Evolutionary conservation across 1,140 invertebrate genomes (phyloP).

Genomic region (Eriocheir sinensis): DNA sequence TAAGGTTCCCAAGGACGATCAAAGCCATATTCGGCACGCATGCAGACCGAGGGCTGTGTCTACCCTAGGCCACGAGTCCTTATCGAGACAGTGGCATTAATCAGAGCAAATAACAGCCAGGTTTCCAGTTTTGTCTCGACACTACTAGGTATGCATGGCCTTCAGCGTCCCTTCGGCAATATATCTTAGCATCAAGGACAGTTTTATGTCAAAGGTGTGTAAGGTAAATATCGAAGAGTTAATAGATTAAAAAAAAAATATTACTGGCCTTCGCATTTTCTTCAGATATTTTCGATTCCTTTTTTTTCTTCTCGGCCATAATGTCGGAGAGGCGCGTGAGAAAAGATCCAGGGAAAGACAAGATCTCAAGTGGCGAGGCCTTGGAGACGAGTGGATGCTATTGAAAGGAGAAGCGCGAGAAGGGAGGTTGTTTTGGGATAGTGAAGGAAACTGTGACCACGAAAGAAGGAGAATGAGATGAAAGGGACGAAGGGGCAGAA

Average conservation of each 20-base stretch:
- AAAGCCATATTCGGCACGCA: not conserved
- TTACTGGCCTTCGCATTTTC: not conserved
- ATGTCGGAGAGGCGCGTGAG: not conserved
- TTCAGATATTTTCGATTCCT: not conserved
- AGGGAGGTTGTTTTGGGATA: too few species aligned
- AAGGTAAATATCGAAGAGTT: not conserved
- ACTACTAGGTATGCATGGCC: too few species aligned
- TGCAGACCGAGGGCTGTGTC: not conserved
- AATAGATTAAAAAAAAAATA: too few species aligned
- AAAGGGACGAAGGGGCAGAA: too few species aligned
- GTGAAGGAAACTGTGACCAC: too few species aligned
- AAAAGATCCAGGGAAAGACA: too few species aligned
- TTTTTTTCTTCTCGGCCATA: not conserved
- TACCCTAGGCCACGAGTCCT: not conserved
- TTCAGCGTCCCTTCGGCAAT: not conserved
- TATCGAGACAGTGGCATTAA: not conserved
- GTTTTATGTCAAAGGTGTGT: too few species aligned
- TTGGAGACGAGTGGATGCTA: too few species aligned
- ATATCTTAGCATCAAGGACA: too few species aligned
- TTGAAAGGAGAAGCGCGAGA: too few species aligned
- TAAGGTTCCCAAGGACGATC: not conserved
- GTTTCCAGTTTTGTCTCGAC: not conserved
- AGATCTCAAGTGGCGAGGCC: too few species aligned
- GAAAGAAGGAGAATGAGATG: too few species aligned
- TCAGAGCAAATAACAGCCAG: not conserved